phyloP scores from a whole-genome alignment of 2,797 vertebrate genomes.

The Pseudochirops corinnae region DNA sequence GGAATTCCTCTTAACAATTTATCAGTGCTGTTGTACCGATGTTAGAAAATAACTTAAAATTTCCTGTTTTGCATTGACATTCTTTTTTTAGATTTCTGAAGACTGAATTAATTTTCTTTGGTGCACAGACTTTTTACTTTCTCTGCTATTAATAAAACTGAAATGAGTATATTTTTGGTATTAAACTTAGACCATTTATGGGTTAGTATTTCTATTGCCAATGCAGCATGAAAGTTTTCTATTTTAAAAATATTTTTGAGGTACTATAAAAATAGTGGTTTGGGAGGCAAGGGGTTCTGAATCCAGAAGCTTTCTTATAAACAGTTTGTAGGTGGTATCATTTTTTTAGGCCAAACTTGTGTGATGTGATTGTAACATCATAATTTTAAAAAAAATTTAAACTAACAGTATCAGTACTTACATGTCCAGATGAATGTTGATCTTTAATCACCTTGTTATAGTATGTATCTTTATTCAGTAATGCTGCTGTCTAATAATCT shows the following conservation, averaged over 20 bases:
- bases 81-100: slow-evolving; percentile 45
- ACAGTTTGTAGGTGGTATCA: neutral
- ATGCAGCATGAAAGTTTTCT: neutral
- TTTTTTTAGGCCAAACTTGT: neutral
- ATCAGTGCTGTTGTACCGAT: neutral
- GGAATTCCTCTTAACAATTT: slow-evolving; percentile 35
- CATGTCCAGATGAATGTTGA: neutral
- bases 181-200: neutral
- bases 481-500: neutral
- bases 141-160: slow-evolving; percentile 36
- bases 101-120: slow-evolving; percentile 40
- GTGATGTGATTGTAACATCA: neutral
- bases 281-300: slow-evolving; percentile 18
- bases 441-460: slow-evolving; percentile 7
- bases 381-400: neutral
- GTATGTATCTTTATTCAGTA: neutral
- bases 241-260: slow-evolving; percentile 34
- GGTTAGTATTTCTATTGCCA: slow-evolving; percentile 32
- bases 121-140: slow-evolving; percentile 1
- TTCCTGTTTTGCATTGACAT: slow-evolving; percentile 29
- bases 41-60: slow-evolving; percentile 20
- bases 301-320: neutral
- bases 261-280: slow-evolving; percentile 17
- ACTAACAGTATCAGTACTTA: neutral
- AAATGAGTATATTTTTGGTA: slow-evolving; percentile 14